These are phyloP conservation scores for Larimichthys crocea DNA, from an alignment of 2,113 vertebrate species.

Conservation along the genomic window DNA sequence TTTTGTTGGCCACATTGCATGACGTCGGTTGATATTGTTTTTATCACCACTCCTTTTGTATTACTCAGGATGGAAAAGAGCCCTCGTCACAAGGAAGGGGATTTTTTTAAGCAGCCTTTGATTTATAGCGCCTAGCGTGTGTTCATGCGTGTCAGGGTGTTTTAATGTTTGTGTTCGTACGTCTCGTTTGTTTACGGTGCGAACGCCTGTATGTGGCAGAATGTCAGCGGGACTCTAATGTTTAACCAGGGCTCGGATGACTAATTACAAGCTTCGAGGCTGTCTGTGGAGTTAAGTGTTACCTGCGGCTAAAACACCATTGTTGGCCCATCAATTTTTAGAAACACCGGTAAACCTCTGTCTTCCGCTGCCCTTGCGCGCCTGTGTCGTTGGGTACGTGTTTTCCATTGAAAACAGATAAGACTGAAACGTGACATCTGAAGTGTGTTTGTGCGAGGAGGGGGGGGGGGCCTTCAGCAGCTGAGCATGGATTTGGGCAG, in stretches of 20 bases:
- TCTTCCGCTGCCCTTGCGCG: slow-evolving; percentile 27
- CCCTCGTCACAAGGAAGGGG: neutral
- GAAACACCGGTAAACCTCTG: slow-evolving; percentile 43
- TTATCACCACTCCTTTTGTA: slow-evolving; percentile 3
- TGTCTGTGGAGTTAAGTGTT: slow-evolving; percentile 56
- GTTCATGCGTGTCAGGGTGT: neutral
- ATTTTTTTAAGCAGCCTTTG: neutral
- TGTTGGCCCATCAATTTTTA: slow-evolving; percentile 54
- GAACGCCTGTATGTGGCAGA: slow-evolving; percentile 5
- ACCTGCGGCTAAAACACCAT: slow-evolving; percentile 53
- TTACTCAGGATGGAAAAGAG: neutral
- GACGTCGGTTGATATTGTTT: neutral
- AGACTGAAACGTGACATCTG: slow-evolving; percentile 15
- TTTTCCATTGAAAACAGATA: slow-evolving; percentile 14
- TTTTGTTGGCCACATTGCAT: slow-evolving; percentile 16
- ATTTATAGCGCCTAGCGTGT: slow-evolving; percentile 1
- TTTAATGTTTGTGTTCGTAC: slow-evolving; percentile 4
- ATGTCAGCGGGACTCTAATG: slow-evolving; percentile 51
- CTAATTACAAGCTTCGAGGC: slow-evolving; percentile 59
- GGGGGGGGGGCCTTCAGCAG: neutral
- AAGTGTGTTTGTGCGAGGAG: neutral
- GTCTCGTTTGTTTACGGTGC: slow-evolving; percentile 15
- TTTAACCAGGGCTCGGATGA: slow-evolving; percentile 52
- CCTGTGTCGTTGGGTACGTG: neutral
- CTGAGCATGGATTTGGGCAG: neutral